Base-by-base conservation (phyloP, 2,888 invertebrate genomes). In the Sphinx pinastri region DNA sequence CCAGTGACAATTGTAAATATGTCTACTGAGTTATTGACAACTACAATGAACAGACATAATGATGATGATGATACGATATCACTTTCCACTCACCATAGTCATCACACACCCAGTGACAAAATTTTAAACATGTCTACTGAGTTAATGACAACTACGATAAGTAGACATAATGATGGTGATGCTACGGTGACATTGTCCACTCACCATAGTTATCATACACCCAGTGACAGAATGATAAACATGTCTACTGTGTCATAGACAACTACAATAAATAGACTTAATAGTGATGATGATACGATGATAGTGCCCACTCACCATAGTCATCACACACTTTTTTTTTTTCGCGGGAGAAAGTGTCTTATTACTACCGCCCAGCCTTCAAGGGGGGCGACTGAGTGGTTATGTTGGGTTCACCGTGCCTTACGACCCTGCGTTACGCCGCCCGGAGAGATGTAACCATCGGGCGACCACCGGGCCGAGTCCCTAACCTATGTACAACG, bases 91-190 rank as follows among this genome's bases (percentile, higher is more conserved):
- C 19, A 57, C 25, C 54, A 67, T 25, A 5, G 16, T n/a, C 67
- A 72, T 72, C 70, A 73, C 70, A 66, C 68, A 68, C 71, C 72
- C 72, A 74, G 76, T 77, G 75, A 77, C 69, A 77, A 70, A 75
- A 71, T 72, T 52, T 19, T 47, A 69, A 67, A 78, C 75, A 68
- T 76, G 74, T 74, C 72, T 57, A 76, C 74, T 73, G 73, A 68
- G 68, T 58, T 19, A 51, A 69, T 76, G 67, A 71, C 71, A 73
- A 72, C 72, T 74, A 63, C 58, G 58, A 58, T 31, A 25, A 19
- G 45, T 38, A n/a, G 59, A 59, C 59, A 45, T 14, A 45, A 38
- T 70, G 12, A 57, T 60, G 14, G 45, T n/a, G 59, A 45, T 14
- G 8, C 0, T 45, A 59, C 59, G 59, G 2, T 59, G 69, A 68